A percentile compares a stretch with the other conserved stretches of the same genome.
These are phyloP conservation scores for Pseudorasbora parva DNA, from an alignment of 2,113 vertebrate species.

Conservation along the genomic window DNA sequence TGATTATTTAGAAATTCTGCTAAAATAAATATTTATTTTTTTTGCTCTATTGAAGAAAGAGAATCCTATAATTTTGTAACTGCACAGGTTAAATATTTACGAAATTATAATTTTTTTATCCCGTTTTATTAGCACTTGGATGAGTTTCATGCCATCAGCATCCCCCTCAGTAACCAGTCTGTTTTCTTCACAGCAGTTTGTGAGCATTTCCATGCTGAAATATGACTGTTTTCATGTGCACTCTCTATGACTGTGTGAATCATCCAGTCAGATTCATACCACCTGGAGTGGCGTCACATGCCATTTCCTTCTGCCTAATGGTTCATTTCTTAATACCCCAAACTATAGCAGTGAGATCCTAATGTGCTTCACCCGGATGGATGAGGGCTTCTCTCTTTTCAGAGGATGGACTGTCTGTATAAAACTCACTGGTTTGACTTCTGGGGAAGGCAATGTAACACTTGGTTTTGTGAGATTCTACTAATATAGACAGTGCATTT, in stretches of 20 bases:
- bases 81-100: neutral
- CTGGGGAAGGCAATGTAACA: neutral
- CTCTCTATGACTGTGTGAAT: conserved; percentile 66
- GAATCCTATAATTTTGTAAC: neutral
- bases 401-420: conserved; percentile 6
- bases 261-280: conserved; percentile 74
- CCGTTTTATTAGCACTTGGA: neutral
- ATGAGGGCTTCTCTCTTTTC: conserved; percentile 18
- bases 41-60: neutral
- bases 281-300: conserved; percentile 73
- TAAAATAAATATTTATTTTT: no score
- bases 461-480: conserved; percentile 27
- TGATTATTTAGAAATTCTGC: neutral
- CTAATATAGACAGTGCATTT: conserved; percentile 6
- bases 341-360: conserved; percentile 54
- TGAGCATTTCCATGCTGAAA: conserved; percentile 23
- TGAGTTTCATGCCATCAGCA: neutral
- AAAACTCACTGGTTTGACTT: neutral
- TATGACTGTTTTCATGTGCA: conserved; percentile 28
- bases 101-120: neutral
- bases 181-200: conserved; percentile 2
- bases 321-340: conserved; percentile 74
- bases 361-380: conserved; percentile 47
- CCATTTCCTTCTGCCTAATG: conserved; percentile 75
- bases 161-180: conserved; percentile 11